These are phyloP conservation scores for Phrynocephalus vlangalii DNA, from an alignment of 2,797 vertebrate genomes.

Conservation along the genomic window DNA sequence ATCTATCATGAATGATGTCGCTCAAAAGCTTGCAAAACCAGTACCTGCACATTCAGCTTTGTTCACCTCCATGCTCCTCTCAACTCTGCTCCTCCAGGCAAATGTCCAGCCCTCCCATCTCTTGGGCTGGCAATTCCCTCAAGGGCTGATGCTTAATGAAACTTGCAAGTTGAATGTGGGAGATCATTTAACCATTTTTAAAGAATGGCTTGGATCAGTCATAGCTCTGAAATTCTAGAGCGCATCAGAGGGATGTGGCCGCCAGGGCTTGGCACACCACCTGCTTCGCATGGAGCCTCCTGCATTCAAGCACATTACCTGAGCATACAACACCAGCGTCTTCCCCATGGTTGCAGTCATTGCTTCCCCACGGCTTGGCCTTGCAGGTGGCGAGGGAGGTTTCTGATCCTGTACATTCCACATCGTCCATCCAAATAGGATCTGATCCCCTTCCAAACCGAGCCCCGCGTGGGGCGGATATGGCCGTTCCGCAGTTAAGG, in stretches of 20 bases:
- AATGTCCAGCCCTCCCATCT: not conserved
- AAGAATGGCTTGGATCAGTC: not conserved
- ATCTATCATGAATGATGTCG: no score
- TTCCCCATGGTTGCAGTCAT: conserved; percentile 40
- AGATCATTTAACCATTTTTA: not conserved
- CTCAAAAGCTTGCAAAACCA: no score
- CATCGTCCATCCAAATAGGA: conserved; percentile 48
- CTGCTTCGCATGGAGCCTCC: not conserved
- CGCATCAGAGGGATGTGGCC: not conserved
- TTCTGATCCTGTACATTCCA: conserved; percentile 43
- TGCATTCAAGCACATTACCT: conserved; percentile 43
- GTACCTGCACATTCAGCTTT: no score
- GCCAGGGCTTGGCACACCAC: not conserved
- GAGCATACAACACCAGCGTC: conserved; percentile 62
- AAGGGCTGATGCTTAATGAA: not conserved
- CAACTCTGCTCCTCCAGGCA: no score
- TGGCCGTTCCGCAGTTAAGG: conserved; percentile 7
- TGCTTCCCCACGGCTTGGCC: conserved; percentile 36
- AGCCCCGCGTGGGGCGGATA: not conserved
- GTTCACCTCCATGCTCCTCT: not conserved
- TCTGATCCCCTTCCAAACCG: conserved; percentile 29
- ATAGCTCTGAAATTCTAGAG: not conserved
- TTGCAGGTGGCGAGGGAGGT: conserved; percentile 9
- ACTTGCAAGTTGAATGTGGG: not conserved
- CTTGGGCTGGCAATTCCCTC: no score